A percentile compares a stretch with the other conserved stretches of the same genome.
Conservation (phyloP, 1,140 invertebrate species). For the Probaryconus sp. region DNA sequence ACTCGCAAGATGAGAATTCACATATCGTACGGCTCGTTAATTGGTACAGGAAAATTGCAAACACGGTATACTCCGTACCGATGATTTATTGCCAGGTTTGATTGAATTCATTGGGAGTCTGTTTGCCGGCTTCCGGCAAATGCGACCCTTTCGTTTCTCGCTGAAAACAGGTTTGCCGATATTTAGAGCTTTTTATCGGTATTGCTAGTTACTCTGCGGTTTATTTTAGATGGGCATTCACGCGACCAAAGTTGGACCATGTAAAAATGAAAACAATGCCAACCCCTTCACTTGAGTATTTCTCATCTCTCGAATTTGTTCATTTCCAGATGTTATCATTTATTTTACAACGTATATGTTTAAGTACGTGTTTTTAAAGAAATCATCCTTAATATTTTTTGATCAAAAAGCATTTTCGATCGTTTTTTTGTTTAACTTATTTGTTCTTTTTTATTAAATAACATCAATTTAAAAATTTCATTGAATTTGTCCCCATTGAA, state of each 20-base stretch:
- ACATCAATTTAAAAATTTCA: no score
- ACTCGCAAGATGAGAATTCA: slow-evolving; percentile 24
- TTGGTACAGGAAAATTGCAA: slow-evolving; percentile 62
- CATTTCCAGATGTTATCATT: neutral
- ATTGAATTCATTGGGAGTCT: slow-evolving; percentile 69
- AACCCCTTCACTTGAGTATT: slow-evolving; percentile 7
- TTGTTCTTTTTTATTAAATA: no score
- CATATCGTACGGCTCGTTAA: slow-evolving; percentile 59
- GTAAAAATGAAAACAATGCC: slow-evolving; percentile 48
- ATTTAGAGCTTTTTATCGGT: slow-evolving; percentile 44
- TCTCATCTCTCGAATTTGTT: slow-evolving; percentile 23
- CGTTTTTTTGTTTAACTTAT: no score
- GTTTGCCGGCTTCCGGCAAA: slow-evolving; percentile 58
- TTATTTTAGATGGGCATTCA: slow-evolving; percentile 15
- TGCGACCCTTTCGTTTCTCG: slow-evolving; percentile 38
- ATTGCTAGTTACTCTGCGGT: slow-evolving; percentile 20
- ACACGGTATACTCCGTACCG: slow-evolving; percentile 55
- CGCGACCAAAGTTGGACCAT: slow-evolving; percentile 33
- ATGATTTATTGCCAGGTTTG: slow-evolving; percentile 70
- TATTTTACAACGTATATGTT: no score
- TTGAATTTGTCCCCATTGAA: no score
- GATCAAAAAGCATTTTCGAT: no score
- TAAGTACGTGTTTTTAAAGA: no score
- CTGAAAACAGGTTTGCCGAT: slow-evolving; percentile 19
- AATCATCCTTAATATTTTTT: no score